Evolutionary conservation across 2,888 invertebrate species (phyloP).

Genomic region (Ditula angustiorana): DNA sequence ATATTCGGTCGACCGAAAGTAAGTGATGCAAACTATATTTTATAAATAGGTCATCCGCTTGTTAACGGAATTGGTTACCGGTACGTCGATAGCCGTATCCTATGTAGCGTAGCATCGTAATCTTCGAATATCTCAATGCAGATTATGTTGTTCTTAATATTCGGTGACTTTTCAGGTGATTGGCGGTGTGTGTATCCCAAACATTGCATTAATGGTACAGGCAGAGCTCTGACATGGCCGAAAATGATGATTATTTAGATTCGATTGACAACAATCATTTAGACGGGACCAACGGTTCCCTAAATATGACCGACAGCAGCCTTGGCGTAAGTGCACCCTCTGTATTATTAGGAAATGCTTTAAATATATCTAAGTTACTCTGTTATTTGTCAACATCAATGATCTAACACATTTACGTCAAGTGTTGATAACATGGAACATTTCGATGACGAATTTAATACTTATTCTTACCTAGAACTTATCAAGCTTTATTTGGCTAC

Average conservation of each 20-base stretch:
- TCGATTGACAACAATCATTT: conserved; percentile 83
- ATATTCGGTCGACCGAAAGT: conserved; percentile 50
- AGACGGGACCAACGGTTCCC: conserved; percentile 87
- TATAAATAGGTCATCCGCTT: conserved; percentile 64
- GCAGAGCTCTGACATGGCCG: conserved; percentile 74
- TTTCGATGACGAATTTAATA: not conserved
- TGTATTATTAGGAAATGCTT: not conserved
- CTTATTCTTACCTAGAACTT: conserved; percentile 11
- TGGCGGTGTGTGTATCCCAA: conserved; percentile 54
- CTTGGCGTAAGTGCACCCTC: conserved; percentile 70
- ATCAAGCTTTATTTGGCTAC: not conserved
- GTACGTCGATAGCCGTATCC: conserved; percentile 64
- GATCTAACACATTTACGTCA: not conserved
- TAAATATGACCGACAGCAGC: conserved; percentile 82
- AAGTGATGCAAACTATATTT: conserved; percentile 66
- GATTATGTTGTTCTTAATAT: conserved; percentile 41
- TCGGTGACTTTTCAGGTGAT: conserved; percentile 56
- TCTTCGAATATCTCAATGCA: conserved; percentile 49
- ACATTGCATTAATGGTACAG: conserved; percentile 61
- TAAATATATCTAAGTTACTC: not conserved
- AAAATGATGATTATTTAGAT: conserved; percentile 83
- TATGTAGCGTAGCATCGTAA: conserved; percentile 54
- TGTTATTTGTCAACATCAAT: conserved; percentile 18
- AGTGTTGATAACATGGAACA: not conserved
- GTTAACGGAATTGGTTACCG: conserved; percentile 79